Evolutionary conservation across 53 echinoderm and acorn worm genomes (phyloP).

Genomic region (Crossaster papposus): DNA sequence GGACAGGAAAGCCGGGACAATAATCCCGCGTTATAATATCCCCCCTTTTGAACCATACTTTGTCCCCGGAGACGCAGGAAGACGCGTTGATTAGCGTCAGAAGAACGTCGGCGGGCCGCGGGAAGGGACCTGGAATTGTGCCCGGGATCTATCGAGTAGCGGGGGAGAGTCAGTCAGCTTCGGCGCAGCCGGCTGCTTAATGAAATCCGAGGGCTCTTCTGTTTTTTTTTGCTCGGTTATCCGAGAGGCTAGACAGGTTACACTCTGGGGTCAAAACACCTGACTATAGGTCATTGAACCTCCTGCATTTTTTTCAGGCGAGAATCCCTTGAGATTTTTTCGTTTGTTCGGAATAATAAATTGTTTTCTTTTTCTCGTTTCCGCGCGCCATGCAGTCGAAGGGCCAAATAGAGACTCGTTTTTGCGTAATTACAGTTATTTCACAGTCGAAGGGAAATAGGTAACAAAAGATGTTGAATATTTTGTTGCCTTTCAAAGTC

Average conservation of each 20-base stretch:
- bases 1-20: slow-evolving; percentile 59
- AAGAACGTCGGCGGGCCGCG: slow-evolving; percentile 31
- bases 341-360: slow-evolving; percentile 48
- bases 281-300: slow-evolving; percentile 62
- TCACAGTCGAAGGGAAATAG: background rate
- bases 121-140: slow-evolving; percentile 2
- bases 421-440: background rate
- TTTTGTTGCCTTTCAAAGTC: background rate
- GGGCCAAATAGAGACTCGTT: background rate
- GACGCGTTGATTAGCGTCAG: slow-evolving; percentile 50
- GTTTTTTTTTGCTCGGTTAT: slow-evolving; percentile 40
- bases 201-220: slow-evolving; percentile 41
- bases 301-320: slow-evolving; percentile 15
- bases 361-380: background rate
- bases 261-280: slow-evolving; percentile 44
- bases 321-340: slow-evolving; percentile 30
- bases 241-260: slow-evolving; percentile 54
- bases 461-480: background rate
- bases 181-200: slow-evolving; percentile 34
- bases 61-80: slow-evolving; percentile 42
- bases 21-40: slow-evolving; percentile 61
- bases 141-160: slow-evolving; percentile 7
- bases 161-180: slow-evolving; percentile 12
- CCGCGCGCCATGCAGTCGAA: background rate
- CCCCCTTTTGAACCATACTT: slow-evolving; percentile 56